Base-by-base conservation (phyloP, 2,888 invertebrate species). In the Prostheceraeus crozeri region DNA sequence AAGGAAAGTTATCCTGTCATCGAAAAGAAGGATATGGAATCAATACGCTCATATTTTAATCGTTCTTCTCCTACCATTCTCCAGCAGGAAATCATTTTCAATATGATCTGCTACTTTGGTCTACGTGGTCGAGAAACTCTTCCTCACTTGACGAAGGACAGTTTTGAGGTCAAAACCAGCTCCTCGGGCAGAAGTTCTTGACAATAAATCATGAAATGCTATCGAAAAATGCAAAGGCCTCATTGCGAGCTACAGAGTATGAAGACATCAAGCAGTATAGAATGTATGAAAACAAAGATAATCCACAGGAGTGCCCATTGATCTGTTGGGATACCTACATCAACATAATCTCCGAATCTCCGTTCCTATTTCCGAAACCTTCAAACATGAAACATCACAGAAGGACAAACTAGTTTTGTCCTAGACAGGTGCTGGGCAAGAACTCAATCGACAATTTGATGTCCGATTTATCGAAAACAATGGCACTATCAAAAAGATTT, bases 1-100 rank as follows among this genome's bases (percentile, higher is more conserved):
- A 48, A 25, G 28, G 28, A 48, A 48, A 30, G 25, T 28, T 48
- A 48, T 48, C 28, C 48, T 19, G 48, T 48, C 23, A 48, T 23
- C 28, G 48, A 48, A 48, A 48, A 28, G 48, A 48, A 48, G 27
- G 48, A 48, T 48, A 48, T 48, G 48, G 48, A 25, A 48, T 28
- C 23, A 23, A 48, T 6, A 6, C 23, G 28, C 11, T 30, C 23
- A 30, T 48, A 48, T 48, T 48, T 48, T 48, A n/a, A 48, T 30
- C 23, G 48, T 10, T 28, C 6, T 48, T 48, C 48, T 28, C 48
- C 48, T 30, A 36, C 31, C 3, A 36, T 14, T 40, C 55, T 55
- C 25, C 55, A 55, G 48, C 16, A 52, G 28, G 55, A 55, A 40
- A 52, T 55, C 8, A 55, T 55, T 21, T 55, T 55, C 52, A 35